Conservation (phyloP, 1,140 invertebrate genomes). For the Drosophila busckii region DNA sequence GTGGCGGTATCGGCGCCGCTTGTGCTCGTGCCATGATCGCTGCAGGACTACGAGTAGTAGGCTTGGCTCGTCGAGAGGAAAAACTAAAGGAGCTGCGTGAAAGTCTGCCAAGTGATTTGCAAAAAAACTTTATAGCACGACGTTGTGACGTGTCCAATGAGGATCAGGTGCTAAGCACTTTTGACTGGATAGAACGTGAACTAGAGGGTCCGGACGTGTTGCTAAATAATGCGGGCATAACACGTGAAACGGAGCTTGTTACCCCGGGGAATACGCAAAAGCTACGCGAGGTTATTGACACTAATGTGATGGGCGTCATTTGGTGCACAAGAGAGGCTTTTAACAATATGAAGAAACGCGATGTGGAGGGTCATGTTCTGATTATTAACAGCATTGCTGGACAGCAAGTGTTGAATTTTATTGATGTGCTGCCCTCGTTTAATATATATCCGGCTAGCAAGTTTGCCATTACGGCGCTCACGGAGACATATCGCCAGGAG, state of each 20-base stretch:
- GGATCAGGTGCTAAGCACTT: constrained; percentile 84
- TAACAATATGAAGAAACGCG: constrained; percentile 83
- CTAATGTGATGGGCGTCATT: constrained; percentile 85
- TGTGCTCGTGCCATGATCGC: constrained; percentile 79
- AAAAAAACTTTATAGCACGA: constrained; percentile 79
- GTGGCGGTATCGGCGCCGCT: constrained; percentile 82
- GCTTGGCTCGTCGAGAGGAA: constrained; percentile 83
- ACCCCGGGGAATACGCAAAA: constrained; percentile 79
- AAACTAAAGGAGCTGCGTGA: constrained; percentile 80
- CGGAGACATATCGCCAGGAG: constrained; percentile 82
- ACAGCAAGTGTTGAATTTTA: constrained; percentile 73
- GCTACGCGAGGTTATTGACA: constrained; percentile 80
- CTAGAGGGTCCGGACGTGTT: constrained; percentile 85
- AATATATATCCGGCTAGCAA: constrained; percentile 83
- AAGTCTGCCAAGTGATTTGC: constrained; percentile 49
- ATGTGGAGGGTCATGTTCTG: constrained; percentile 84
- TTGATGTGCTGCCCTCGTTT: constrained; percentile 68
- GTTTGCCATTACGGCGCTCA: constrained; percentile 82
- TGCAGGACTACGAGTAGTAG: constrained; percentile 84
- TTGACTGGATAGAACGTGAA: constrained; percentile 83
- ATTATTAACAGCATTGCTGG: constrained; percentile 76
- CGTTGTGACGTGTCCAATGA: constrained; percentile 84
- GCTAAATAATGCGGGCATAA: constrained; percentile 87
- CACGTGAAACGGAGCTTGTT: constrained; percentile 80
- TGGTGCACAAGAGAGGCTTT: constrained; percentile 85